Evolutionary conservation across 2,797 vertebrate species (phyloP).

Genomic region (Periparus ater): DNA sequence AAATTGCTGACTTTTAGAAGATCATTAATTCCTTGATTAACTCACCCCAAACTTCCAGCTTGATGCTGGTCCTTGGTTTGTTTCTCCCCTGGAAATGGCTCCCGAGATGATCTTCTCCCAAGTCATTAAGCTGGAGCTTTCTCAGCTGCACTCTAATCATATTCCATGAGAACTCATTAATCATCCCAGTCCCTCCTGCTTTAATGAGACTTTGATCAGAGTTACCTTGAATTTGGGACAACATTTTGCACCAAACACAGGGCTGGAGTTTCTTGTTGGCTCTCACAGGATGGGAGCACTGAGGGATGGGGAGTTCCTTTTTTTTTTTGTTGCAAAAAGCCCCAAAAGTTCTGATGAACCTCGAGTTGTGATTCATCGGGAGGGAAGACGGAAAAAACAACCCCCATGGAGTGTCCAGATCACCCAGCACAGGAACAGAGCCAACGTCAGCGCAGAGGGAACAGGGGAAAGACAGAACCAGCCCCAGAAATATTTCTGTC

Average conservation of each 20-base stretch:
- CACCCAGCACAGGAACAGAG: not conserved
- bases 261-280: not conserved
- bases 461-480: not conserved
- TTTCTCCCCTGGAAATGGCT: not conserved
- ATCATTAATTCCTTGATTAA: conserved; percentile 33
- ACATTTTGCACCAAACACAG: not conserved
- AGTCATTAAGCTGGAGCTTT: conserved; percentile 30
- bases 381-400: not conserved
- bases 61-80: not conserved
- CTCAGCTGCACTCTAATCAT: conserved; percentile 7
- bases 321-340: not conserved
- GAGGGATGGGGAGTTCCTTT: not conserved
- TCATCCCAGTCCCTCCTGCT: conserved; percentile 27
- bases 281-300: not conserved
- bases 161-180: not conserved
- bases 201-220: not conserved
- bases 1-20: conserved; percentile 32
- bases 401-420: rapidly evolving
- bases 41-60: conserved; percentile 10
- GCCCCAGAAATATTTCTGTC: not conserved
- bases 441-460: not conserved
- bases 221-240: not conserved
- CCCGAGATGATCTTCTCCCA: not conserved
- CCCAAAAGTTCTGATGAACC: not conserved
- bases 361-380: not conserved